Evolutionary conservation across 2,888 invertebrate genomes (phyloP).

Genomic region (Embidobia sp.): DNA sequence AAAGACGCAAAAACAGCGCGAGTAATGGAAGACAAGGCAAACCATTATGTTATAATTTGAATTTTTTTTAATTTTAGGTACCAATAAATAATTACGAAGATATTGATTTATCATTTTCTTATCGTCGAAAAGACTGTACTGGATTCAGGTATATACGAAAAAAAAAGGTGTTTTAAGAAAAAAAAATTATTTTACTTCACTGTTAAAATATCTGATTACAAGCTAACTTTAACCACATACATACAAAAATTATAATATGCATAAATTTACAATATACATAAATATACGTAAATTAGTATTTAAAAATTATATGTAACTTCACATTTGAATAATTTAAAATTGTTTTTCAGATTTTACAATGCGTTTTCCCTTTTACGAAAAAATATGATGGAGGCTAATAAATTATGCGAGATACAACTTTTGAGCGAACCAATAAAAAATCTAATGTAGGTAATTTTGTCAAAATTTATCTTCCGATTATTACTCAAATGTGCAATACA

Average conservation of each 20-base stretch:
- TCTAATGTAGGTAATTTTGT: conserved; percentile 69
- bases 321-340: too few relatives aligned
- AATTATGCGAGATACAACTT: conserved; percentile 74
- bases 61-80: conserved; percentile 66
- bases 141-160: conserved; percentile 74
- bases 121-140: conserved; percentile 72
- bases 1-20: too few relatives aligned
- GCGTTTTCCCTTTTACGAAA: conserved; percentile 71
- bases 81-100: conserved; percentile 73
- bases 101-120: conserved; percentile 75
- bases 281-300: too few relatives aligned
- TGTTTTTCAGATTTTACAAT: conserved; percentile 70
- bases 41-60: too few relatives aligned
- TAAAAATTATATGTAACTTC: too few relatives aligned
- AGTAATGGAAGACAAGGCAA: too few relatives aligned
- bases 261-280: not conserved
- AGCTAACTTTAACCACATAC: too few relatives aligned
- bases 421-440: conserved; percentile 70
- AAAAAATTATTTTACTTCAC: too few relatives aligned
- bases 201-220: not conserved
- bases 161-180: too few relatives aligned
- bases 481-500: too few relatives aligned
- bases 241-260: too few relatives aligned
- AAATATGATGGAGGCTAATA: conserved; percentile 74
- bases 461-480: too few relatives aligned